Evolutionary conservation across 2,113 vertebrate genomes (phyloP), one percentile per base, ranked within the genome.

Genomic region (Theropithecus gelada): DNA sequence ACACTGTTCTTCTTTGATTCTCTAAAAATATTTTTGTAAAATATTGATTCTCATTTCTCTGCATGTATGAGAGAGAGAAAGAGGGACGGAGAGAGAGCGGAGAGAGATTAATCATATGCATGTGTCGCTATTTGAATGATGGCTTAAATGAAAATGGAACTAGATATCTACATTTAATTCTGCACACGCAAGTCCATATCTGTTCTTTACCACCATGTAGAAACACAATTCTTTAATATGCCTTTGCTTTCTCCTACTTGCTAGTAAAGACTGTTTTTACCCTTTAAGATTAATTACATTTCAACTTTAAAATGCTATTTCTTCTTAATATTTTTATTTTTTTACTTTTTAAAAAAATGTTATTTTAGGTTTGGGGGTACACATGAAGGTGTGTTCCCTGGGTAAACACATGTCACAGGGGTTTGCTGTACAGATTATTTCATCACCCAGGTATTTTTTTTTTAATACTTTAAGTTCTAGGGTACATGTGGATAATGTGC

Each of bases 21-120:
- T 87, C 13, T n/a, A 43, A 45, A 40, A 30, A 43, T 40, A 14
- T 30, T 64, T 72, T 82, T 32, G 18, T 64, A 43, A 75, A 88
- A 75, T 40, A 35, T 61, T 89, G 22, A 38, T 61, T 1, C 52
- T n/a, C 4, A 17, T 48, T 48, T 57, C 6, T 70, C 13, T 50
- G 17, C 20, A 6, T 38, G 86, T 23, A 3, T 1, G 5, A 20
- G 10, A 43, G 66, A 23, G 16, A 23, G 50, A 25, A 14, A 23
- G 3, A 43, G 16, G 52, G n/a, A 57, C 3, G 3, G 48, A 43
- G 3, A 23, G 13, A 61, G 27, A 16, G 17, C 0, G 9, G 13
- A 27, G 6, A n/a, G 12, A 5, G 22, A 35, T 59, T 10, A 9
- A 38, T 45, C 45, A 17, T 23, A 7, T 11, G 11, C 5, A 35